phyloP scores from a whole-genome alignment of 2,113 vertebrate genomes.

The Etia nguti region DNA sequence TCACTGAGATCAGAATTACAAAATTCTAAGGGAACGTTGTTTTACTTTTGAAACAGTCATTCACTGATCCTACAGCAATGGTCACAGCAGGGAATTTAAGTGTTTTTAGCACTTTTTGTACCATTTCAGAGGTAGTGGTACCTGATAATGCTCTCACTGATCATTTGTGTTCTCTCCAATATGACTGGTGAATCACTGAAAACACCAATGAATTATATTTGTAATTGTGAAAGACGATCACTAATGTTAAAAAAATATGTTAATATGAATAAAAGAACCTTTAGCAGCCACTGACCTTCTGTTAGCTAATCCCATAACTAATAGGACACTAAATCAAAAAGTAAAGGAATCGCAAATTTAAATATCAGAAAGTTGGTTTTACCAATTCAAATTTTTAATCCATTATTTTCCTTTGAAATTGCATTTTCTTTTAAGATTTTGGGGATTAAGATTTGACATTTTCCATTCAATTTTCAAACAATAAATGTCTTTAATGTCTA shows the following conservation, averaged over 20 bases:
- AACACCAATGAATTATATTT: no score
- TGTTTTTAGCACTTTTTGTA: not conserved
- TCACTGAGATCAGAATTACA: not conserved
- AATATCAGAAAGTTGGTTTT: not conserved
- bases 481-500: not conserved
- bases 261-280: not conserved
- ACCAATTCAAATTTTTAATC: not conserved
- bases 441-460: no score
- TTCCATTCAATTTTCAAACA: not conserved
- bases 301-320: not conserved
- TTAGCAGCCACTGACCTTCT: fast-evolving
- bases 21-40: not conserved
- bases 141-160: not conserved
- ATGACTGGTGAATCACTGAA: no score
- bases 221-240: not conserved
- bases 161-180: not conserved
- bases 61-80: not conserved
- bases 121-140: not conserved
- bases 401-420: not conserved
- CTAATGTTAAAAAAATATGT: not conserved
- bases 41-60: not conserved
- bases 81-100: not conserved
- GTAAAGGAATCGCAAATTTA: not conserved
- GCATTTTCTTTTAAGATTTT: not conserved
- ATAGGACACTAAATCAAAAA: not conserved